Conservation (phyloP, 2,888 invertebrate genomes). For the Dryobotodes eremita region DNA sequence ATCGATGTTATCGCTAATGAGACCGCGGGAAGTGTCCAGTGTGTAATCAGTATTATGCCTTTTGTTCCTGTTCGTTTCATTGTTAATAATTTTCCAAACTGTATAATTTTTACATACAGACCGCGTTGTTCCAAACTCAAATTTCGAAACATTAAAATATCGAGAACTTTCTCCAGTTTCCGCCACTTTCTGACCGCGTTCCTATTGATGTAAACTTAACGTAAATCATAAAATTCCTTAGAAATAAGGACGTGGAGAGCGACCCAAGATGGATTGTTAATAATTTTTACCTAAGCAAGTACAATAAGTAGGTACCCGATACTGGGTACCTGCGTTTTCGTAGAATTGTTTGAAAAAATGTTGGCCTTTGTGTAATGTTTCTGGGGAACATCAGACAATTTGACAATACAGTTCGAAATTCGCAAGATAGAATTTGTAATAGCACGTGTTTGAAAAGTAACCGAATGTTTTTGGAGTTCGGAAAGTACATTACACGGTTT, state of each 20-base stretch:
- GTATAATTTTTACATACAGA: conserved; percentile 32
- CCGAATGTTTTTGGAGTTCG: conserved; percentile 29
- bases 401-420: conserved; percentile 59
- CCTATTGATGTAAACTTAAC: conserved; percentile 58
- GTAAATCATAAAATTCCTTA: conserved; percentile 68
- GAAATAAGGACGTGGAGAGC: conserved; percentile 40
- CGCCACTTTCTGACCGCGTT: conserved; percentile 57
- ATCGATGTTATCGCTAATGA: no score
- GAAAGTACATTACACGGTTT: conserved; percentile 33
- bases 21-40: no score
- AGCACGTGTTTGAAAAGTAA: conserved; percentile 42
- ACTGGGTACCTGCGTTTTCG: conserved; percentile 61
- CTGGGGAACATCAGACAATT: conserved; percentile 62
- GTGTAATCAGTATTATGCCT: no score
- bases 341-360: conserved; percentile 50
- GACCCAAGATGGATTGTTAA: conserved; percentile 62
- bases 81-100: no score
- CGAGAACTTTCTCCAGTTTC: conserved; percentile 57
- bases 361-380: conserved; percentile 57
- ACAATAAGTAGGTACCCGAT: conserved; percentile 61
- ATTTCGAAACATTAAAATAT: conserved; percentile 54
- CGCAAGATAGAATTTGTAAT: conserved; percentile 53
- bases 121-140: conserved; percentile 40
- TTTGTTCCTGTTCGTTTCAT: no score
- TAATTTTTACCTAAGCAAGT: conserved; percentile 59